Evolutionary conservation across 2,113 vertebrate species (phyloP), one percentile per base, ranked within the genome.

Genomic region (Thymallus thymallus): DNA sequence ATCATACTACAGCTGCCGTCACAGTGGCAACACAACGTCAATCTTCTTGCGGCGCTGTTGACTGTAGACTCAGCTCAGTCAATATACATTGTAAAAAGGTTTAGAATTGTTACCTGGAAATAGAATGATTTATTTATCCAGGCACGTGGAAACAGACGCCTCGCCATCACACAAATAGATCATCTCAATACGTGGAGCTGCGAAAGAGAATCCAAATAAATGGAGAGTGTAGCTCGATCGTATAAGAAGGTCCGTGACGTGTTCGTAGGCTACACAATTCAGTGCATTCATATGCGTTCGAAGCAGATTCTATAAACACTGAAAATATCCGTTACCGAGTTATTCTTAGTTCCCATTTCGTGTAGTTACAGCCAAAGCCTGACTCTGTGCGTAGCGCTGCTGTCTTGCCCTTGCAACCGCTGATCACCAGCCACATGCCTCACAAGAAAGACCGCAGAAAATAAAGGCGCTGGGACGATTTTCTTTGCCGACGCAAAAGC

Each of bases 151-250:
- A 95, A 93, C 89, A 97, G 92, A 92, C 91, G 92, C 93, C 93
- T 96, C 93, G 96, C 96, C 96, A 98, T 98, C 91, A 93, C 92
- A 93, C 75, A 89, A 93, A 93, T 90, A 74, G 91, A 92, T 94
- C 95, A 97, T 96, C 84, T 92, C 95, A 94, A 89, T 90, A 85
- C 88, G 90, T 82, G 86, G 85, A 90, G 80, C 89, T 86, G 75
- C 81, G 35, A 41, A 71, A 84, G 56, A 60, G 56, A 60, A 22
- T 83, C 81, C 72, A 85, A 74, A 78, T 74, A 62, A 85, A 85
- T 60, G 56, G 56, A 22, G n/a, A 41, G 9, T 22, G n/a, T 2
- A 55, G 51, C 51, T 69, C 77, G 16, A 55, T 3, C 16, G 10
- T 2, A 26, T 1, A 56, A 63, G 64, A 73, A 22, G n/a, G 18